Percentiles rank a stretch among this genome's conserved stretches.
phyloP scores from a whole-genome alignment of 37 sponge, comb jelly and placozoan genomes.

The Chondrosia reniformis region DNA sequence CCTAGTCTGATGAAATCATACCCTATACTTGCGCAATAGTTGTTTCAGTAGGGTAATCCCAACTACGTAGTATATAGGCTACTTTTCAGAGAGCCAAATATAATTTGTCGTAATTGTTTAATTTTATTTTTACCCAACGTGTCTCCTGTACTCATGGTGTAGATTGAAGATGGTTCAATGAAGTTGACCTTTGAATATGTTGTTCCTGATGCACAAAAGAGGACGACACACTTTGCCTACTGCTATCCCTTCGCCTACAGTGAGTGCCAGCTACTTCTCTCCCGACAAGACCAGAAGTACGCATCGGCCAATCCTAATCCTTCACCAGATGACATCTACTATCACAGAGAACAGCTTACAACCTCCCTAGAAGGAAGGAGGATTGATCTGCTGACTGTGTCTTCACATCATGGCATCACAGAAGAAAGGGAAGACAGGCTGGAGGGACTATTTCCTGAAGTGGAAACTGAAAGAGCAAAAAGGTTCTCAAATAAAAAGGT shows the following conservation, averaged over 20 bases:
- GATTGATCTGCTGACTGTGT: constrained; percentile 87
- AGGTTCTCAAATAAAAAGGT: constrained; percentile 82
- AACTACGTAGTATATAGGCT: no score
- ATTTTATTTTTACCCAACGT: no score
- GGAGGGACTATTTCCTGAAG: constrained; percentile 77
- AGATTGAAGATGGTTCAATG: constrained; percentile 65
- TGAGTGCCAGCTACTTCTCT: constrained; percentile 71
- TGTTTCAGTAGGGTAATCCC: no score
- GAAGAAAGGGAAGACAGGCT: constrained; percentile 71
- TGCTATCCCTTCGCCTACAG: constrained; percentile 91
- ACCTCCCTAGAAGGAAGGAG: constrained; percentile 68
- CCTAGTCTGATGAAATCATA: no score
- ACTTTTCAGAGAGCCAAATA: no score
- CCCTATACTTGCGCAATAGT: no score
- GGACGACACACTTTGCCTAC: constrained; percentile 86
- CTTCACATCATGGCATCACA: constrained; percentile 68
- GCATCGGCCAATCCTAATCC: neutral
- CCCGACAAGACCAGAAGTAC: constrained; percentile 36
- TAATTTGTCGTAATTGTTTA: no score
- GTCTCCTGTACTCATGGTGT: no score
- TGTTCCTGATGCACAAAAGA: constrained; percentile 41
- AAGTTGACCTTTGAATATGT: constrained; percentile 67
- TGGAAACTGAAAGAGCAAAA: constrained; percentile 25
- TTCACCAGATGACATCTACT: constrained; percentile 62
- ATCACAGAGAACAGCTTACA: constrained; percentile 76